These are phyloP conservation scores for Agrochola lota DNA, from an alignment of 2,888 invertebrate genomes.

Conservation along the genomic window DNA sequence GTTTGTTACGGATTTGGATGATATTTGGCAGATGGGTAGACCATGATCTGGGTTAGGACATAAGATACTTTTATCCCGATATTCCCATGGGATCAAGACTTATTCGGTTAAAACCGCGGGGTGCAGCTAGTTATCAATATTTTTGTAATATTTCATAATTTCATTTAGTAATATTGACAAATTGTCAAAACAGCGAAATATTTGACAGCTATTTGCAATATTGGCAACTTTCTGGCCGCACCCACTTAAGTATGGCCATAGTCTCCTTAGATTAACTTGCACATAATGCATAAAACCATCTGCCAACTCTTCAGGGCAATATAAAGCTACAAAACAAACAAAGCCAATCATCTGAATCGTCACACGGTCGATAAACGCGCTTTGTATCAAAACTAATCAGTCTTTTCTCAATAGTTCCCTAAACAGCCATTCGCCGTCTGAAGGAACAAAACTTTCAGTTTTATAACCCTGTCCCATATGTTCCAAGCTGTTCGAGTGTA, in stretches of 20 bases:
- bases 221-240: background rate
- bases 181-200: background rate
- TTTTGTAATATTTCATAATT: background rate
- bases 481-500: conserved; percentile 32
- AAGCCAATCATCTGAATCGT: conserved; percentile 42
- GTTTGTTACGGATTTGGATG: no score
- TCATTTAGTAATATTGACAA: background rate
- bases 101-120: no score
- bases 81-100: no score
- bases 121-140: background rate
- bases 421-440: conserved; percentile 53
- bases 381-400: conserved; percentile 60
- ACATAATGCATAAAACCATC: conserved; percentile 7
- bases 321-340: conserved; percentile 15
- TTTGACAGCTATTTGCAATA: background rate
- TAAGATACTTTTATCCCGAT: no score
- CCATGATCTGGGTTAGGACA: no score
- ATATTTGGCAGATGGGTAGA: no score
- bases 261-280: background rate
- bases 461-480: conserved; percentile 58
- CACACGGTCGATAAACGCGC: conserved; percentile 43
- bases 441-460: conserved; percentile 52
- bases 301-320: conserved; percentile 5
- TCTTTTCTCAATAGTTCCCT: conserved; percentile 55
- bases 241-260: background rate